Conservation (phyloP, 2,797 vertebrate species). For the Enteromius trimaculatus region DNA sequence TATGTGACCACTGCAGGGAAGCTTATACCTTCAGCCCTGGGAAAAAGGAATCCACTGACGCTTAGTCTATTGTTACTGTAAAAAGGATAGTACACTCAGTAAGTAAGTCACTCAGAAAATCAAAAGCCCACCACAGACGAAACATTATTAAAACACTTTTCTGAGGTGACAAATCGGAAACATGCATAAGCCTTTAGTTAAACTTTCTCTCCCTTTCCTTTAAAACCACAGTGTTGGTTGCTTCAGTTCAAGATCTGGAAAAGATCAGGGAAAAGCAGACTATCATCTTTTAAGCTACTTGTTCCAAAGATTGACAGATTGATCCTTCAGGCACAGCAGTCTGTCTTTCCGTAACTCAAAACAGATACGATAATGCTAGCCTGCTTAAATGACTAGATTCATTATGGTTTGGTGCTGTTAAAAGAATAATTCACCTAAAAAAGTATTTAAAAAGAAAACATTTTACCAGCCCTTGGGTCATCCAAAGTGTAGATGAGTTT, state of each 20-base stretch:
- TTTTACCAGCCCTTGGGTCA: background rate
- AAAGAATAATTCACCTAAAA: background rate
- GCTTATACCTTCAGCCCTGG: conserved; percentile 27
- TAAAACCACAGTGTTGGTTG: background rate
- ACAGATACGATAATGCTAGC: conserved; percentile 19
- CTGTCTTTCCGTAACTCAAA: conserved; percentile 10
- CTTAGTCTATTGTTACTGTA: conserved; percentile 33
- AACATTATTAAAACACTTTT: conserved; percentile 27
- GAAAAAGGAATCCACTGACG: conserved; percentile 27
- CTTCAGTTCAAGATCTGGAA: conserved; percentile 23
- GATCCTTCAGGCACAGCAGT: conserved; percentile 17
- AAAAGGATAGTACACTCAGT: background rate
- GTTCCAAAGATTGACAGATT: conserved; percentile 26
- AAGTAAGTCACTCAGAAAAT: background rate
- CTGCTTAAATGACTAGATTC: background rate
- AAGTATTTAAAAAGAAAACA: background rate
- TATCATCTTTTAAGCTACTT: conserved; percentile 39
- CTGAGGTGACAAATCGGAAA: conserved; percentile 22
- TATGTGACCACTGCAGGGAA: conserved; percentile 54
- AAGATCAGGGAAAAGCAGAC: conserved; percentile 9
- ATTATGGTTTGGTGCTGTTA: background rate
- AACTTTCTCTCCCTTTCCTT: conserved; percentile 16
- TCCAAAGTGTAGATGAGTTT: background rate
- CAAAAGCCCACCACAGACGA: background rate
- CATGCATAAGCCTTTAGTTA: conserved; percentile 5